Evolutionary conservation across 1,140 invertebrate genomes (phyloP).

Genomic region (Drosophila suzukii): DNA sequence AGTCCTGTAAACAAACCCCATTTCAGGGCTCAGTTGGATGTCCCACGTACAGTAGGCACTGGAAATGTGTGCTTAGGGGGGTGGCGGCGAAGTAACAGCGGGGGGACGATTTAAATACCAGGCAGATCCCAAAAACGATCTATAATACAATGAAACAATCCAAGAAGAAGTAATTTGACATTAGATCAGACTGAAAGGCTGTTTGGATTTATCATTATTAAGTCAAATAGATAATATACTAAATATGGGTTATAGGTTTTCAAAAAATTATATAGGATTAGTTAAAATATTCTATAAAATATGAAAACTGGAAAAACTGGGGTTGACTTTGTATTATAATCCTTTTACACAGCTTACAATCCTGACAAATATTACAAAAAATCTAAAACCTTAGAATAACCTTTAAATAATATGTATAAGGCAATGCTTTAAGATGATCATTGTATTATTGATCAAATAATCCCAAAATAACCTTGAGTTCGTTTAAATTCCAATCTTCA

Average conservation of each 20-base stretch:
- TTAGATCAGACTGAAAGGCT: background rate
- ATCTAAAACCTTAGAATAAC: background rate
- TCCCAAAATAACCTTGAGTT: background rate
- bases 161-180: background rate
- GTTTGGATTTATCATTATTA: too few species aligned
- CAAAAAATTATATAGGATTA: too few species aligned
- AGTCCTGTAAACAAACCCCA: constrained; percentile 21
- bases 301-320: too few species aligned
- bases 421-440: too few species aligned
- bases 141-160: background rate
- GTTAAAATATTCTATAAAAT: too few species aligned
- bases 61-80: constrained; percentile 18
- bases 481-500: background rate
- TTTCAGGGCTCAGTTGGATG: constrained; percentile 12
- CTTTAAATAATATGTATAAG: too few species aligned
- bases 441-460: too few species aligned
- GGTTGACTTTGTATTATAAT: too few species aligned
- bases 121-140: background rate
- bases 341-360: too few species aligned
- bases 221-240: too few species aligned
- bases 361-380: too few species aligned
- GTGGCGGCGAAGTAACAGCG: background rate
- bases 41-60: constrained; percentile 29
- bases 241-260: too few species aligned
- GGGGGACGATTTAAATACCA: background rate